Percentiles rank a stretch among this genome's conserved stretches.
Evolutionary conservation across 2,888 invertebrate genomes (phyloP).

Genomic region (Metopia argyrocephala): DNA sequence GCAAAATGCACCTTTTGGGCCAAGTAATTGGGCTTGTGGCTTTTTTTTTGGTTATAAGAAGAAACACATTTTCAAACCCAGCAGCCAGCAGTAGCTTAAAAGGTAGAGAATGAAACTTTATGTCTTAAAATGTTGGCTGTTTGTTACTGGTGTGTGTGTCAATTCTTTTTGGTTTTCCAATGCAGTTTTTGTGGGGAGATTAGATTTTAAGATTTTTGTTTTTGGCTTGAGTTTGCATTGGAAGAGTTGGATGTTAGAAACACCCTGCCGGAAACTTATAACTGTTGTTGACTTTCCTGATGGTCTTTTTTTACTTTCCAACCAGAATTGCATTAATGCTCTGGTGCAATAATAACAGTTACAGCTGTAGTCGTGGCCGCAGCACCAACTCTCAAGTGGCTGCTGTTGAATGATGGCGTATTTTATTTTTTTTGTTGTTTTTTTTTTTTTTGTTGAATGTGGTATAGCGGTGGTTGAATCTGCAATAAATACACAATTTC

Average conservation of each 20-base stretch:
- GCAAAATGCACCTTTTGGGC: constrained; percentile 33
- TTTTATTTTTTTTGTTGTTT: background rate
- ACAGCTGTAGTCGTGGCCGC: background rate
- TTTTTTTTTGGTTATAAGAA: background rate
- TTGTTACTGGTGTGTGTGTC: background rate
- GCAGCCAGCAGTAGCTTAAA: background rate
- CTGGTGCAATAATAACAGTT: no score
- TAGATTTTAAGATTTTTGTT: background rate
- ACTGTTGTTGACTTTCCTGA: constrained; percentile 10
- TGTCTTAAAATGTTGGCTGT: background rate
- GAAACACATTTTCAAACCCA: background rate
- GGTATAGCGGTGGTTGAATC: constrained; percentile 18
- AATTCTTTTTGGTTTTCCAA: background rate
- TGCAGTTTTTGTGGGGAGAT: background rate
- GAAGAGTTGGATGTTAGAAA: constrained; percentile 7
- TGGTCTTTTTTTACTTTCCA: background rate
- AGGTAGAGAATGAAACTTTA: background rate
- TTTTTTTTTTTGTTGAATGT: constrained; percentile 10
- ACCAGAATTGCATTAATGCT: background rate
- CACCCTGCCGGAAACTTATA: constrained; percentile 48
- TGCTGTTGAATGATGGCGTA: constrained; percentile 17
- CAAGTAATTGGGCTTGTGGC: constrained; percentile 52
- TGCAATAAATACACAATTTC: constrained; percentile 43
- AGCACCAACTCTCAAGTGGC: no score
- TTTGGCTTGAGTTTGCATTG: background rate